Conservation (phyloP, 2,113 vertebrate species). For the Brachirus orientalis region DNA sequence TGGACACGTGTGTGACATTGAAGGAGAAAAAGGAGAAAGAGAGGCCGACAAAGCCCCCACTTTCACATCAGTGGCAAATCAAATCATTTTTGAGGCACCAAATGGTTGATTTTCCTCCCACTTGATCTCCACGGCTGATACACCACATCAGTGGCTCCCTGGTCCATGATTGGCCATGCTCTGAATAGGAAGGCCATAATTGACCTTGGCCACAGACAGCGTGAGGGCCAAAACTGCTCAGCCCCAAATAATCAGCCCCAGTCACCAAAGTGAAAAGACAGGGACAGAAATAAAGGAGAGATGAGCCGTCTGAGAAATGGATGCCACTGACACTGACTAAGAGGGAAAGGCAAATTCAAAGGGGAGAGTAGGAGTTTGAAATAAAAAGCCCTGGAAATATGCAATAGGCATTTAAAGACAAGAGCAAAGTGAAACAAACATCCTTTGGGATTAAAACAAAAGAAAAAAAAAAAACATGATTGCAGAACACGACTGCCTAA, state of each 20-base stretch:
- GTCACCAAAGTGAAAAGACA: constrained; percentile 57
- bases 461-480: constrained; percentile 22
- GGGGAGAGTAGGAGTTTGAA: constrained; percentile 24
- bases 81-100: constrained; percentile 65
- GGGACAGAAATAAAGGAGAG: constrained; percentile 36
- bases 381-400: constrained; percentile 10
- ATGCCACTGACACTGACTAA: neutral
- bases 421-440: constrained; percentile 30
- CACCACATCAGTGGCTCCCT: constrained; percentile 64
- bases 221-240: constrained; percentile 66
- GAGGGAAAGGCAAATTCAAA: constrained; percentile 7
- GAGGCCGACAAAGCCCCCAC: constrained; percentile 29
- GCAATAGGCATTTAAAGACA: constrained; percentile 21
- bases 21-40: constrained; percentile 28
- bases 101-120: constrained; percentile 70
- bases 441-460: neutral
- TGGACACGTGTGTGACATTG: constrained; percentile 38
- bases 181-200: constrained; percentile 74
- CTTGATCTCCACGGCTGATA: constrained; percentile 43
- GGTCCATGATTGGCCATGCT: constrained; percentile 63
- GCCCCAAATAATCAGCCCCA: constrained; percentile 71
- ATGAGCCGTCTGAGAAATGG: constrained; percentile 15
- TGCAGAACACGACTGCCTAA: constrained; percentile 14
- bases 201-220: constrained; percentile 80
- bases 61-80: constrained; percentile 64